phyloP scores from a whole-genome alignment of 1,140 invertebrate genomes.

The Heliconius hewitsoni region DNA sequence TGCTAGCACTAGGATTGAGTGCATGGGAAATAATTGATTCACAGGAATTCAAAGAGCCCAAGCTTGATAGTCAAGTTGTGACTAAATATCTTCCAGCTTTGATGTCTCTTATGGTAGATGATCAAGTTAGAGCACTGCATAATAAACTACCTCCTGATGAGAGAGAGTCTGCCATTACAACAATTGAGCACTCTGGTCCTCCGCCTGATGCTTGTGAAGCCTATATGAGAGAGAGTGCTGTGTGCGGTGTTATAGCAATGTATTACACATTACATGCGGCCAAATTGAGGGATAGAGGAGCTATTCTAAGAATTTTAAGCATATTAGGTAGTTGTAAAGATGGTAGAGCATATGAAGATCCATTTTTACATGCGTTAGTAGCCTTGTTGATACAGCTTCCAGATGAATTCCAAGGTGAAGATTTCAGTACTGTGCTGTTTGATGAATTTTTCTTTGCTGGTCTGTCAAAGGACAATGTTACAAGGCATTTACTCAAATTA shows the following conservation, averaged over 20 bases:
- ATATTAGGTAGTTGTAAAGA: slow-evolving; percentile 94
- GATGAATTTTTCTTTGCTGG: slow-evolving; percentile 97
- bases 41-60: slow-evolving; percentile 97
- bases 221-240: slow-evolving; percentile 93
- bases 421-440: slow-evolving; percentile 97
- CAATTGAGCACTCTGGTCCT: slow-evolving; percentile 96
- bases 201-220: slow-evolving; percentile 95
- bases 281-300: slow-evolving; percentile 90
- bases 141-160: slow-evolving; percentile 96
- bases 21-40: slow-evolving; percentile 99
- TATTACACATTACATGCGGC: slow-evolving; percentile 96
- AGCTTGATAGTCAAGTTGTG: slow-evolving; percentile 94
- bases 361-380: slow-evolving; percentile 96
- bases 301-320: slow-evolving; percentile 92
- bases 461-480: slow-evolving; percentile 93
- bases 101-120: slow-evolving; percentile 98
- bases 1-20: slow-evolving; percentile 95
- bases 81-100: slow-evolving; percentile 97
- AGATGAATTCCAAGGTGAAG: slow-evolving; percentile 96
- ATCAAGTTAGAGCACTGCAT: slow-evolving; percentile 94
- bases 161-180: slow-evolving; percentile 93
- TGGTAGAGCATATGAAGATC: slow-evolving; percentile 96
- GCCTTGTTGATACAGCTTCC: slow-evolving; percentile 92
- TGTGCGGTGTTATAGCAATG: slow-evolving; percentile 96
- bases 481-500: slow-evolving; percentile 95